Percentiles rank a stretch among this genome's conserved stretches.
Evolutionary conservation across 2,113 vertebrate species (phyloP).

Genomic region (Cariama cristata): DNA sequence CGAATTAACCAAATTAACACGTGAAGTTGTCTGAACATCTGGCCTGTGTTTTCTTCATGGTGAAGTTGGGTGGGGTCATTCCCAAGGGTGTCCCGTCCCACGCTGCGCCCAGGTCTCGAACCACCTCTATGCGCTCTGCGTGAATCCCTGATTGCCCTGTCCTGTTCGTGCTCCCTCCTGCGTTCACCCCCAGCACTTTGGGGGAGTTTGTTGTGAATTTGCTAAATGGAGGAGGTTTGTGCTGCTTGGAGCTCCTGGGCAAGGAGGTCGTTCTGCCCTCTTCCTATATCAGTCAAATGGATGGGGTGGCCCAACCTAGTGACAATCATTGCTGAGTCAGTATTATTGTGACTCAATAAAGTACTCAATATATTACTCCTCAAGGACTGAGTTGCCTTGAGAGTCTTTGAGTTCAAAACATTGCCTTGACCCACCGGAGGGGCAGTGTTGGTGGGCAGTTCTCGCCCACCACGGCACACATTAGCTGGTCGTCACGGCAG

Average conservation of each 20-base stretch:
- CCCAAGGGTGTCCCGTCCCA: not conserved
- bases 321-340: not conserved
- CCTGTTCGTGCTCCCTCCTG: not conserved
- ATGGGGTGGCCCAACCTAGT: not conserved
- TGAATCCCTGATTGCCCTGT: rapidly evolving
- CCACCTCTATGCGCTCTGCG: rapidly evolving
- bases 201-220: not conserved
- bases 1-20: not conserved
- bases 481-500: rapidly evolving
- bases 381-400: not conserved
- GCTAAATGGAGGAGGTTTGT: not conserved
- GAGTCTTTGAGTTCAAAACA: not conserved
- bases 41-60: not conserved
- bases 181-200: not conserved
- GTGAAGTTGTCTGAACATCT: not conserved
- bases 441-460: not conserved
- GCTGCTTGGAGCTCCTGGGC: not conserved
- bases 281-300: not conserved
- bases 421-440: not conserved
- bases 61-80: not conserved
- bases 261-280: not conserved
- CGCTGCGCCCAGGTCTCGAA: not conserved
- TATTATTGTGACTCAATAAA: not conserved
- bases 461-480: rapidly evolving
- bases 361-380: not conserved